Percentiles rank a stretch among this genome's conserved stretches.
phyloP scores from a whole-genome alignment of 2,113 vertebrate species.

The Onychostruthus taczanowskii region DNA sequence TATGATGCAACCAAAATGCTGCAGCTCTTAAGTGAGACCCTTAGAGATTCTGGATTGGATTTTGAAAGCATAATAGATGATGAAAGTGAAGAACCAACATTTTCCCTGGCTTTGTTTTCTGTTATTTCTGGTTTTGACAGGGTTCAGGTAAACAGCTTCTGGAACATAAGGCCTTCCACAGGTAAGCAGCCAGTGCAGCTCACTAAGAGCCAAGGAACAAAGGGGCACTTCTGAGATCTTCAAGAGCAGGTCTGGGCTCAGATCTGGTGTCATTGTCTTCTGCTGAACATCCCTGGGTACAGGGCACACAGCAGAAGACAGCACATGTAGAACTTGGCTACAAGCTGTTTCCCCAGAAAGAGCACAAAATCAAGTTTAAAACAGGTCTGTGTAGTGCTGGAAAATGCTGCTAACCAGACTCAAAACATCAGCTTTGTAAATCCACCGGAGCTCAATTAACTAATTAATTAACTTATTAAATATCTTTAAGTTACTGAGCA shows the following conservation, averaged over 20 bases:
- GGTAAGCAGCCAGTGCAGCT: neutral
- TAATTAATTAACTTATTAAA: neutral
- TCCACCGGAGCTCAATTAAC: neutral
- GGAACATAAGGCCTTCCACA: neutral
- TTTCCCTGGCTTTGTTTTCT: neutral
- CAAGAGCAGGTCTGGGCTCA: neutral
- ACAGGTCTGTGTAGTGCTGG: neutral
- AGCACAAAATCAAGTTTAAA: neutral
- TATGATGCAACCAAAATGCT: neutral
- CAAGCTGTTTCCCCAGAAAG: neutral
- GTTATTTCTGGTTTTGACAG: neutral
- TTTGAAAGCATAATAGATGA: neutral
- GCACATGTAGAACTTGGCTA: neutral
- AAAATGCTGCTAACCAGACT: neutral
- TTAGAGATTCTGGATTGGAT: neutral
- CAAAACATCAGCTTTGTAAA: neutral
- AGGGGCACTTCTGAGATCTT: neutral
- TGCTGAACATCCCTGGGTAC: neutral
- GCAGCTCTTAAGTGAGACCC: neutral
- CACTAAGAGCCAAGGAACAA: neutral
- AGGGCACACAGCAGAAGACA: neutral
- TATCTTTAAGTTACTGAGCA: neutral
- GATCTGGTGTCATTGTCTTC: neutral
- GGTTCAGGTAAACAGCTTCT: neutral
- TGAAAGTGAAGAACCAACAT: neutral